These are phyloP conservation scores for Tanypteryx hageni DNA, from an alignment of 2,888 invertebrate species.

Conservation along the genomic window DNA sequence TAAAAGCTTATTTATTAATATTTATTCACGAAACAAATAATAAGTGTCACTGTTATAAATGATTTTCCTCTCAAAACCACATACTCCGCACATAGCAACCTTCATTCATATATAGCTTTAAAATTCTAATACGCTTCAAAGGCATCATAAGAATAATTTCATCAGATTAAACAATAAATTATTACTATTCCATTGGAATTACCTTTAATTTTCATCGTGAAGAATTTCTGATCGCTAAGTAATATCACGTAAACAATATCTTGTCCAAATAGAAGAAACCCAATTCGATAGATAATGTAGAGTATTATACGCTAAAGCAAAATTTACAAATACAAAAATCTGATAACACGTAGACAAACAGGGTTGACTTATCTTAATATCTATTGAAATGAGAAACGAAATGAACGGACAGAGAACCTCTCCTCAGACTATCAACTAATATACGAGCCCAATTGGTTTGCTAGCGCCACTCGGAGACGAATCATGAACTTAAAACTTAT, in stretches of 20 bases:
- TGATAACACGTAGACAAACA: neutral
- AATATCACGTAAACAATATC: neutral
- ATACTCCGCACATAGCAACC: no score
- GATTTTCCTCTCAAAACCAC: neutral
- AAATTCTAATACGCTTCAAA: no score
- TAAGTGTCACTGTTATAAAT: neutral
- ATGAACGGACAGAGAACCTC: neutral
- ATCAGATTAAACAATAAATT: neutral
- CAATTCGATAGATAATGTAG: neutral
- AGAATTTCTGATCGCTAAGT: neutral
- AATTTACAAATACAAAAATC: neutral
- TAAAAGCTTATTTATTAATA: neutral
- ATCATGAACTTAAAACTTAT: no score
- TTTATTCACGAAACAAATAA: neutral
- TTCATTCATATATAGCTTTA: no score
- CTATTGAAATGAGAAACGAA: conserved; percentile 5
- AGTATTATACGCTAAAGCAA: neutral
- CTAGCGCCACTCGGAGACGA: neutral
- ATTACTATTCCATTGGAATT: neutral
- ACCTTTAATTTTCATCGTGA: conserved; percentile 60
- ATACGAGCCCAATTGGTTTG: neutral
- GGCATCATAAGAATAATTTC: neutral
- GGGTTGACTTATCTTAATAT: neutral
- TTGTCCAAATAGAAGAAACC: neutral
- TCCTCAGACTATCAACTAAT: neutral